Base-by-base conservation (phyloP, 2,797 vertebrate species). In the Oryzias dopingdopingensis region DNA sequence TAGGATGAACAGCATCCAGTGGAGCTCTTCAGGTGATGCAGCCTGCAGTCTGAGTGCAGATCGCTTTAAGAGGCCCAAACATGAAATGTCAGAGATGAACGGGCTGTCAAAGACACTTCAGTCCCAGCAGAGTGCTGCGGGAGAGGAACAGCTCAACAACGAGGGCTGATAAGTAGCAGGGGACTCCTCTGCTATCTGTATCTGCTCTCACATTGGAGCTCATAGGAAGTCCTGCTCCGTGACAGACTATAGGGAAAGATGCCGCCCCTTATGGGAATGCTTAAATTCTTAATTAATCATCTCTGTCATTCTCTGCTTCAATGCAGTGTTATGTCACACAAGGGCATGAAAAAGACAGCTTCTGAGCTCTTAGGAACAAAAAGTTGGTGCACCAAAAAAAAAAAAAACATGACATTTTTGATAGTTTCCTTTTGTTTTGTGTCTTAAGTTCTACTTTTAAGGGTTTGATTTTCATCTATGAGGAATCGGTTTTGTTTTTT, bases 131-230 rank as follows among this genome's bases (percentile, higher is more conserved):
- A 78, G 68, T 45, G 67, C 56, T 57, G 64, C n/a, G 70, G 67
- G 70, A 76, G 74, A 66, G 56, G 74, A 62, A 66, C 68, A 64
- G 66, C 45, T 24, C 67, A 73, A 85, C 76, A 84, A 77, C 71
- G 65, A 79, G 65, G 59, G 40, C 65, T 64, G 82, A 88, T 86
- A 86, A 84, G 82, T 76, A 85, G 84, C 55, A 57, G 54, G 60
- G 60, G 72, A 75, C 67, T 83, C 67, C 72, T 82, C 70, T 81
- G 82, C 89, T 83, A 79, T 88, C 79, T 90, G 84, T 86, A 89
- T 89, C 88, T 80, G 77, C 86, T 82, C 76, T 62, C 69, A 45
- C 67, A 66, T 40, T 49, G 69, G 63, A 76, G 49, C 49, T 24
- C 45, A 60, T 56, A 53, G 14, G 23, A 70, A 71, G 67, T 56